Evolutionary conservation across 1,140 invertebrate species (phyloP), one percentile per base, ranked within the genome.

Genomic region (Heliconius melpomene): DNA sequence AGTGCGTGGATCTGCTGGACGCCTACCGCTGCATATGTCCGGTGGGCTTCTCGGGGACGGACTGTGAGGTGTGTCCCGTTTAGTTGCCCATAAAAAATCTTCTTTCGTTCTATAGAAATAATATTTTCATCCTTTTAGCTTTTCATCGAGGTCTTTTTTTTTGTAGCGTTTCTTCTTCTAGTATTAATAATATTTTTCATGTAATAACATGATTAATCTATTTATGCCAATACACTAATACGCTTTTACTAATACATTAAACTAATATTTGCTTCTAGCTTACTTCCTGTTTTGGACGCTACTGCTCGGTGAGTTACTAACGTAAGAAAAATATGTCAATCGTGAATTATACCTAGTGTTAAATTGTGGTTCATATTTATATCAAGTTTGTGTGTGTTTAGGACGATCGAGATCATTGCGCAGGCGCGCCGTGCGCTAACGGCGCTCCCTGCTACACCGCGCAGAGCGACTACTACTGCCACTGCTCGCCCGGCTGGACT

Each of bases 391-490:
- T 57, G 2, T 57, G n/a, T 52, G 57, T 76, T n/a, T 93, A 97
- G 96, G 96, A 97, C 86, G 97, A 98, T 92, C 96, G 97, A 85
- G 97, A 98, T 92, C 96, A 98, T 90, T 98, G 97, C 94, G 97
- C 96, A 77, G 97, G 97, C 23, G 96, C 98, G 83, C 97, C 97
- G 0, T 98, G 98, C 89, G 95, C 96, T 72, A 98, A 98, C 89
- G 96, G 96, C 1, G 97, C 97, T 2, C 95, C 96, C 6, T 98
- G 98, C 89, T 96, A 98, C 88, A 98, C 98, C 85, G 98, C 97
- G 0, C 96, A 98, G 85, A 96, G 96, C 73, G 97, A 98, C 88
- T 99, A 98, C 93, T 97, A 98, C 87, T 99, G 98, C 92, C 97
- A 98, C 91, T 99, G 98, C 94, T 96, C 97, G 1, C 95, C 96